Evolutionary conservation across 2,113 vertebrate genomes (phyloP).

Genomic region (Fulmarus glacialis): DNA sequence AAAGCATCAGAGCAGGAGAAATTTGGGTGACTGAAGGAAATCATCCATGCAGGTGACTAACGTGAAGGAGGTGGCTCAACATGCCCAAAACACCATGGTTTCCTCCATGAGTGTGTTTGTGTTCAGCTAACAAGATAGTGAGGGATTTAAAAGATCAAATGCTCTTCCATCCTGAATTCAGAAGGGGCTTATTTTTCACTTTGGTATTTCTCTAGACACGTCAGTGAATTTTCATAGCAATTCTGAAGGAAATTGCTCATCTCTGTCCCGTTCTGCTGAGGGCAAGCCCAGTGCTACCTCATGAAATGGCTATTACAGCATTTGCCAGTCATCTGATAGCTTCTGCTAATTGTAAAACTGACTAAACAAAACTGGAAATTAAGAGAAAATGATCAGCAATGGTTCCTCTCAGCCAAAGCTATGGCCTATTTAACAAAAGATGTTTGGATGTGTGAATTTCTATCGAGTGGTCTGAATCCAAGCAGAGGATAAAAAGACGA

Average conservation of each 20-base stretch:
- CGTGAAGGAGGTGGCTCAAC: background rate
- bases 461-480: background rate
- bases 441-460: background rate
- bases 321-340: background rate
- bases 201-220: background rate
- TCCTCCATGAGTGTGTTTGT: background rate
- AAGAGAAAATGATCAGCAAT: background rate
- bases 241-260: background rate
- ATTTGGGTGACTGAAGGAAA: background rate
- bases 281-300: background rate
- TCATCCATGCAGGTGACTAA: background rate
- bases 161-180: background rate
- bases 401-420: background rate
- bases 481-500: background rate
- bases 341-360: background rate
- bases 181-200: background rate
- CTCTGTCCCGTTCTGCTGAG: background rate
- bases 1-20: background rate
- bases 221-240: background rate
- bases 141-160: background rate
- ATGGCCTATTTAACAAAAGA: background rate
- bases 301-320: background rate
- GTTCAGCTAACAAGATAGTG: background rate
- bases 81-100: background rate
- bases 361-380: background rate